Percentiles rank a stretch among this genome's conserved stretches.
These are phyloP conservation scores for Heterohyrax brucei DNA, from an alignment of 2,797 vertebrate genomes.

Conservation along the genomic window DNA sequence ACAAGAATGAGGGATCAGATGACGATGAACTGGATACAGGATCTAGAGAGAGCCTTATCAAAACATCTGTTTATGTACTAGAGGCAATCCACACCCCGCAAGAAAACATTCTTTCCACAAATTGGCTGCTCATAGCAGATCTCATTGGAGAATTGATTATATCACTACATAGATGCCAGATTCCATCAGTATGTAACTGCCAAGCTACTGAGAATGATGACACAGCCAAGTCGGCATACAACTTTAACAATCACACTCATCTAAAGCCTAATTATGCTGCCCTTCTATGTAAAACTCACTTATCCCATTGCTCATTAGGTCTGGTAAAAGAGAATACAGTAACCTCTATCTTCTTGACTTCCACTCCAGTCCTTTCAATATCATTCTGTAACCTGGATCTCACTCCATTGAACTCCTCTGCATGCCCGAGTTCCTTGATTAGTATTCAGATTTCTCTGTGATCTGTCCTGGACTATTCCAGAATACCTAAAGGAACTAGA, in stretches of 20 bases:
- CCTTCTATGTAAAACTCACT: neutral
- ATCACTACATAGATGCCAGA: too few relatives aligned
- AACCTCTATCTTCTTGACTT: neutral
- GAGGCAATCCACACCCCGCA: too few relatives aligned
- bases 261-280: neutral
- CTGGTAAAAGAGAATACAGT: neutral
- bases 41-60: too few relatives aligned
- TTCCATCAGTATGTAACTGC: too few relatives aligned
- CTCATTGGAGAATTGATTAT: too few relatives aligned
- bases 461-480: neutral
- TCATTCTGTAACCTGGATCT: neutral
- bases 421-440: neutral
- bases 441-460: neutral
- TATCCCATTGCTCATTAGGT: neutral
- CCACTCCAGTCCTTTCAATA: neutral
- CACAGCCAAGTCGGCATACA: too few relatives aligned
- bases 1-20: too few relatives aligned
- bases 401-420: neutral
- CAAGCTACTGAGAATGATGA: too few relatives aligned
- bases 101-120: too few relatives aligned
- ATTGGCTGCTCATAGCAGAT: too few relatives aligned
- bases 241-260: neutral
- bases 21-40: too few relatives aligned
- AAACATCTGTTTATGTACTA: too few relatives aligned
- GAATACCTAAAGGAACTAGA: neutral